Percentiles rank a stretch among this genome's conserved stretches.
Conservation (phyloP, 2,113 vertebrate genomes). For the Urocolius indicus region DNA sequence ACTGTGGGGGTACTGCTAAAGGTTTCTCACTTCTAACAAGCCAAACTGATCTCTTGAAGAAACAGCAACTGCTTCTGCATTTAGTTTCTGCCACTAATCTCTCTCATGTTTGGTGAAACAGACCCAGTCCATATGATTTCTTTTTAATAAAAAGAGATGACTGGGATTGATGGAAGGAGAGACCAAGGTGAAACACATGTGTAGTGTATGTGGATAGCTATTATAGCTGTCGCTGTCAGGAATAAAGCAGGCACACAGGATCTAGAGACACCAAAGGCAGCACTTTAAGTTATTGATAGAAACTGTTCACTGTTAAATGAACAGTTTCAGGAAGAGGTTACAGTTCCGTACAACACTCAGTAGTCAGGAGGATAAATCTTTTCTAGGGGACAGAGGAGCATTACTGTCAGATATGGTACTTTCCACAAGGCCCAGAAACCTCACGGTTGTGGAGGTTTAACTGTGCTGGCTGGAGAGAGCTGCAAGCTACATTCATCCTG, state of each 20-base stretch:
- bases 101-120: neutral
- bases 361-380: neutral
- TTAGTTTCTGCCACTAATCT: neutral
- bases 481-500: neutral
- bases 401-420: neutral
- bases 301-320: neutral
- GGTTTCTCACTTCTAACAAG: neutral
- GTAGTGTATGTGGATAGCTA: neutral
- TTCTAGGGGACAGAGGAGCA: neutral
- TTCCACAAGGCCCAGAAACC: neutral
- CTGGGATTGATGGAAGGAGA: neutral
- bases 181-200: neutral
- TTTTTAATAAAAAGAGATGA: conserved; percentile 11
- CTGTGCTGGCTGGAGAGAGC: neutral
- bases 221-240: neutral
- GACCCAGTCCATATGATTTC: neutral
- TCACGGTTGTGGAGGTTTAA: neutral
- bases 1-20: neutral
- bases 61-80: neutral
- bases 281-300: neutral
- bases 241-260: neutral
- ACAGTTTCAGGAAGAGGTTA: neutral
- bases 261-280: neutral
- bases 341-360: neutral
- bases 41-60: neutral